Evolutionary conservation across 2,797 vertebrate species (phyloP).

Genomic region (Artibeus lituratus): DNA sequence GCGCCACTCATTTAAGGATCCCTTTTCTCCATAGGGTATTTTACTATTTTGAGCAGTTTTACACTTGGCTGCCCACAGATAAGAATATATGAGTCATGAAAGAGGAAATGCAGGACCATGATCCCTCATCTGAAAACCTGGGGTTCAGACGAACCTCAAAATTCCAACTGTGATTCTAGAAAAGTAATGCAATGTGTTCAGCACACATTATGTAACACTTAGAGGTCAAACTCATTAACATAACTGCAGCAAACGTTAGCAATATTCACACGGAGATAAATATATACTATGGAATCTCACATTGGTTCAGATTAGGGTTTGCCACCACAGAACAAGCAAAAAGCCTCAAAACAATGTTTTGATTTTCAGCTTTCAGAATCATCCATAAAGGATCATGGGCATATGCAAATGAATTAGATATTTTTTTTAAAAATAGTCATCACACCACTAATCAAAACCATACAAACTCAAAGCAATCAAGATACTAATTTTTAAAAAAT

Average conservation of each 20-base stretch:
- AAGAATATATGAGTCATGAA: not conserved
- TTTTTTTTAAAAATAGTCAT: not conserved
- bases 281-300: not conserved
- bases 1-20: not conserved
- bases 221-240: not conserved
- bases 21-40: not conserved
- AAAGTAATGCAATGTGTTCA: not conserved
- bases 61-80: not conserved
- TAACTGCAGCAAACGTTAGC: not conserved
- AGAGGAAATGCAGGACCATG: not conserved
- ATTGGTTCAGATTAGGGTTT: not conserved
- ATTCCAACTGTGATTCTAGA: not conserved
- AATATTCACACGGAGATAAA: not conserved
- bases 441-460: not conserved
- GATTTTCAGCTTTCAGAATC: not conserved
- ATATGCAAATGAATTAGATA: not conserved
- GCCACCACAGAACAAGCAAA: not conserved
- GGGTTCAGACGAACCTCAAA: not conserved
- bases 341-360: not conserved
- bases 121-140: conserved; percentile 28
- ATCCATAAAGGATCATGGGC: not conserved
- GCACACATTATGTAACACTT: not conserved
- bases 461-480: conserved; percentile 13
- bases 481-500: not conserved
- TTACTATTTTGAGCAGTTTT: not conserved